Evolutionary conservation across 2,797 vertebrate species (phyloP), one percentile per base, ranked within the genome.

Genomic region (Alca torda): DNA sequence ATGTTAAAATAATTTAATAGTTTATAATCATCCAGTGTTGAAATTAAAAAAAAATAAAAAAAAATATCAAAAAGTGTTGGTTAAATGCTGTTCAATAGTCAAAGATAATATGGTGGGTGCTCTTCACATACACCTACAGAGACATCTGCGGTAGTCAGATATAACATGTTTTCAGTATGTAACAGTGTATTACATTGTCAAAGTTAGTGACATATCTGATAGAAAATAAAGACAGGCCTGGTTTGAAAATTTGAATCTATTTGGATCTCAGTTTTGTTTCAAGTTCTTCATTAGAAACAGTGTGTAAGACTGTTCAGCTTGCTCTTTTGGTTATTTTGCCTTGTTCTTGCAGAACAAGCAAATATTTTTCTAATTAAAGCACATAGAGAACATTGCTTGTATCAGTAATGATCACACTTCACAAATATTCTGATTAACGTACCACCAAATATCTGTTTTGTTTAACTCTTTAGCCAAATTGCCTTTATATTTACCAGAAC

Each of bases 41-140:
- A 45, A 63, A 70, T 19, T 56, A 64, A 64, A 77, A 43, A 21
- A 35, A 7, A 20, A 21, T 16, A 45, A 20, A 21, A 35, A 28
- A 43, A 43, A 43, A 43, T n/a, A n/a, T 45, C 43, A 45, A 45
- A 45, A 41, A 20, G 1, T 65, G 10, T 37, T 84, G 33, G 13
- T 54, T 90, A 74, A 80, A 61, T 39, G 13, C 24, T 75, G 2
- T 48, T 86, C 21, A 72, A 13, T 82, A 81, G 35, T 57, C 24
- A 39, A 69, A 93, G 37, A 84, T 37, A 41, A 37, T 51, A 35
- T 39, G 33, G 24, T 59, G 64, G 5, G 4, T 91, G n/a, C 25
- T 91, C 20, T 89, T 80, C 35, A 50, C 74, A 77, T 51, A 87
- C 74, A 87, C 87, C 81, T 87, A 89, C 91, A 67, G 46, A 90